These are phyloP conservation scores for Psophia crepitans DNA, from an alignment of 2,113 vertebrate species.

Conservation along the genomic window DNA sequence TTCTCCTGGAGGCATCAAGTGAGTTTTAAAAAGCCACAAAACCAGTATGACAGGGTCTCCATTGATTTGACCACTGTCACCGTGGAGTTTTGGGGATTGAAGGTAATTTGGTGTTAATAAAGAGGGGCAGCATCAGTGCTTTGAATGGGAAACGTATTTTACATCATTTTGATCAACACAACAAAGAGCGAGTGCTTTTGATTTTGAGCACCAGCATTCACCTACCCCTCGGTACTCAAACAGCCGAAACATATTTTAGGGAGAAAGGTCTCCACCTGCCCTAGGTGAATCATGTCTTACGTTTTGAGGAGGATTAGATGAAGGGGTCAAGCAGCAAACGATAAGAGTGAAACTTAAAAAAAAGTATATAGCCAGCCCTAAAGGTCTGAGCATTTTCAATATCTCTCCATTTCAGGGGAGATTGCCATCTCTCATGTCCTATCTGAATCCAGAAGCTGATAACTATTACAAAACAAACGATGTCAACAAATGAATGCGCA, in stretches of 20 bases:
- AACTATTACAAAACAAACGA: background rate
- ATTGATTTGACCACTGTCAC: background rate
- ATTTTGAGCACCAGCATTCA: background rate
- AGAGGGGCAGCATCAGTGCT: background rate
- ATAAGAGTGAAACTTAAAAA: background rate
- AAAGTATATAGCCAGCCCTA: background rate
- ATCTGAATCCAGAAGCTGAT: background rate
- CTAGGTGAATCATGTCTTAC: background rate
- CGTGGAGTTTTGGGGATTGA: background rate
- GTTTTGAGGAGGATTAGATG: background rate
- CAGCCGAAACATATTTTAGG: background rate
- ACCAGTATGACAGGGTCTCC: background rate
- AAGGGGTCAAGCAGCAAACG: background rate
- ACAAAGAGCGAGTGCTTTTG: rapidly evolving
- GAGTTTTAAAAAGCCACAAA: conserved; percentile 8
- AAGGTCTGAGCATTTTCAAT: background rate
- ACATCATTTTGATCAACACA: background rate
- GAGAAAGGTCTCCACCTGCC: background rate
- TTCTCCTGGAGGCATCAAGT: background rate
- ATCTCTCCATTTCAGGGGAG: background rate
- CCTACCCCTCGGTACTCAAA: background rate
- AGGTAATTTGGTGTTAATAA: background rate
- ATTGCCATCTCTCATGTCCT: background rate
- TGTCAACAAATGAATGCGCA: background rate
- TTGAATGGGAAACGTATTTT: background rate